These are phyloP conservation scores for Scalopus aquaticus DNA, from an alignment of 2,113 vertebrate genomes.

Conservation along the genomic window DNA sequence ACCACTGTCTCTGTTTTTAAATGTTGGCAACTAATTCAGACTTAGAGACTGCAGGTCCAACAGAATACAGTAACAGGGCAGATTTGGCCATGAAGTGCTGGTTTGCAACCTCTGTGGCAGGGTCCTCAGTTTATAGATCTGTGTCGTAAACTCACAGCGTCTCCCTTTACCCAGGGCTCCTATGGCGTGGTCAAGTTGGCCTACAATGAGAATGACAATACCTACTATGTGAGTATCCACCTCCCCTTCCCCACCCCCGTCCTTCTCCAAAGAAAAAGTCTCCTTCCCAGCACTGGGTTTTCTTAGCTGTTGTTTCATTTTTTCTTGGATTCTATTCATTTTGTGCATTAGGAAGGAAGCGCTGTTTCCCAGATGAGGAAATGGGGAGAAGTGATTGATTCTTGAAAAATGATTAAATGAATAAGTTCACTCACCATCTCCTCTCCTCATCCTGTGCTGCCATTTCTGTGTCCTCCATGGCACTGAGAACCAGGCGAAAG, in stretches of 20 bases:
- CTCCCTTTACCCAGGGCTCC: slow-evolving; percentile 89
- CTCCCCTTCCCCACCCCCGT: rapidly evolving
- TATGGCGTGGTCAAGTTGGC: slow-evolving; percentile 99
- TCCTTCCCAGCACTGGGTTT: background rate
- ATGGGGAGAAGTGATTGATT: background rate
- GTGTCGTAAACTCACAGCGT: background rate
- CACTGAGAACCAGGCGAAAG: background rate
- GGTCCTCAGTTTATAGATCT: background rate
- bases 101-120: background rate
- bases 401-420: background rate
- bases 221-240: slow-evolving; percentile 94
- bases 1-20: background rate
- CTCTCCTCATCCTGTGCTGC: background rate
- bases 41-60: background rate
- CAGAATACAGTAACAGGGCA: background rate
- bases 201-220: slow-evolving; percentile 98
- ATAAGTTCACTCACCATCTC: background rate
- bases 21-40: background rate
- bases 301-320: background rate
- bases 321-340: background rate
- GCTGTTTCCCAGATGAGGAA: background rate
- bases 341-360: background rate
- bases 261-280: background rate
- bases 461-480: background rate
- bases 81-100: background rate